Conservation (phyloP, 2,888 invertebrate genomes). For the Pollenia griseotomentosa region DNA sequence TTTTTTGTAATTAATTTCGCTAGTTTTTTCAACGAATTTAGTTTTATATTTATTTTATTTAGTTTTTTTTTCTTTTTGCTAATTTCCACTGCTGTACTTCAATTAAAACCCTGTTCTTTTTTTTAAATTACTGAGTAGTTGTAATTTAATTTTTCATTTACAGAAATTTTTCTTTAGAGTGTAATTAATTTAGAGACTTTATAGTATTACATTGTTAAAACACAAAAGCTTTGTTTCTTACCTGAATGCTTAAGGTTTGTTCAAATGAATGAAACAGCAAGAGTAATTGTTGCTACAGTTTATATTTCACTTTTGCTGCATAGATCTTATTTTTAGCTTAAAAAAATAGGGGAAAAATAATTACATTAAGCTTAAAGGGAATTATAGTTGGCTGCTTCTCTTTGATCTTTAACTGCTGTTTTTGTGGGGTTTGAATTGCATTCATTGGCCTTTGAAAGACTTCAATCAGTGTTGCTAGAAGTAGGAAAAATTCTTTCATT, state of each 20-base stretch:
- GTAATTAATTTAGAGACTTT: slow-evolving; percentile 66
- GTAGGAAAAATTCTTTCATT: too few species aligned
- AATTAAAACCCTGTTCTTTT: neutral
- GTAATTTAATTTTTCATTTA: slow-evolving; percentile 46
- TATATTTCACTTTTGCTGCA: slow-evolving; percentile 49
- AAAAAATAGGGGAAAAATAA: slow-evolving; percentile 7
- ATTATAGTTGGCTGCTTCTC: slow-evolving; percentile 41
- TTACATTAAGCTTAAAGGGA: slow-evolving; percentile 41
- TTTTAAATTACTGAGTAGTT: slow-evolving; percentile 31
- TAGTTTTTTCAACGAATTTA: neutral
- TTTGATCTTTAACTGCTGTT: slow-evolving; percentile 50
- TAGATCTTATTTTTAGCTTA: neutral
- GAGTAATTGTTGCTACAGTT: slow-evolving; percentile 9
- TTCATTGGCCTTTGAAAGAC: too few species aligned
- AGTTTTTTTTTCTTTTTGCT: neutral
- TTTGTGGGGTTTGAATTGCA: neutral
- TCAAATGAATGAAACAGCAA: slow-evolving; percentile 38
- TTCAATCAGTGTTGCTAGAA: neutral
- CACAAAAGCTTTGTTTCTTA: slow-evolving; percentile 20
- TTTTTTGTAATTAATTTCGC: slow-evolving; percentile 1
- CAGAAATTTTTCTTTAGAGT: slow-evolving; percentile 62
- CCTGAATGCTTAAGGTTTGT: slow-evolving; percentile 21
- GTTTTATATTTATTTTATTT: neutral
- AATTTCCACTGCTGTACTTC: neutral
- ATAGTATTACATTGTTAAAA: slow-evolving; percentile 43